Conservation (phyloP, 2,113 vertebrate species). For the Scomber japonicus region DNA sequence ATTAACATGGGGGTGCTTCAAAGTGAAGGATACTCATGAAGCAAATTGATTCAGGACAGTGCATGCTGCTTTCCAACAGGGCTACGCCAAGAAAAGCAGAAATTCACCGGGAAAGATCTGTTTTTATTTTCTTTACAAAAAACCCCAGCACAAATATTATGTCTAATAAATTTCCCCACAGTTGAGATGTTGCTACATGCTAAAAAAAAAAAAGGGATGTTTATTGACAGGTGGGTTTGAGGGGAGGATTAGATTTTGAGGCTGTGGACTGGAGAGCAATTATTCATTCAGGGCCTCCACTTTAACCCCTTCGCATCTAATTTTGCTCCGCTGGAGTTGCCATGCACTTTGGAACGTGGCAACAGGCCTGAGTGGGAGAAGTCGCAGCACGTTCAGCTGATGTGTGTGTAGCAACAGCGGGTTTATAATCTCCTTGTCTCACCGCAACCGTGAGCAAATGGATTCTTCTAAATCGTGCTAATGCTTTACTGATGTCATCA, state of each 20-base stretch:
- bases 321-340: conserved; percentile 45
- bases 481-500: conserved; percentile 50
- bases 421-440: conserved; percentile 50
- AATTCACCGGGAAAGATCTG: background rate
- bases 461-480: conserved; percentile 54
- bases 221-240: background rate
- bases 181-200: background rate
- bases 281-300: conserved; percentile 43
- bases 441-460: conserved; percentile 45
- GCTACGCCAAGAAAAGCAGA: background rate
- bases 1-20: conserved; percentile 40
- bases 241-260: background rate
- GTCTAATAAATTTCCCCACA: background rate
- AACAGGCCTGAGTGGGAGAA: conserved; percentile 45
- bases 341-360: conserved; percentile 56
- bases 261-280: conserved; percentile 3
- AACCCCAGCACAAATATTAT: background rate
- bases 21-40: conserved; percentile 57
- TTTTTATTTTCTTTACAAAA: background rate
- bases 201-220: background rate
- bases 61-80: conserved; percentile 17
- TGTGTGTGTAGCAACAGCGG: background rate
- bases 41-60: conserved; percentile 45
- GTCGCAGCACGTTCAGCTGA: background rate
- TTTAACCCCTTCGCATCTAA: conserved; percentile 33